phyloP scores from a whole-genome alignment of 1,140 invertebrate genomes.

The Drosophila pallidifrons region DNA sequence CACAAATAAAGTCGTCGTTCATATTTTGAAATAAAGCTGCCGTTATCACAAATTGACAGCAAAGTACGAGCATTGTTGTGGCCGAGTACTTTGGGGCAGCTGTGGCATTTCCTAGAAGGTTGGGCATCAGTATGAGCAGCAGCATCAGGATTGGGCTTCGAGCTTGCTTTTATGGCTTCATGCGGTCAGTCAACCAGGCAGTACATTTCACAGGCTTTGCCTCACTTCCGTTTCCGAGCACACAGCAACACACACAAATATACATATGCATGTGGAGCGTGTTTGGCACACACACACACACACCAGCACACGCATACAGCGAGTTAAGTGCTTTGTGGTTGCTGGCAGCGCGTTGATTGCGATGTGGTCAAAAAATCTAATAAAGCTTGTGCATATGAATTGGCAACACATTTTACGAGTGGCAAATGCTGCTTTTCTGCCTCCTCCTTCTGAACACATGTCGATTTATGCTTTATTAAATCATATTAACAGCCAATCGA shows the following conservation, averaged over 20 bases:
- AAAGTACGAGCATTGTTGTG: slow-evolving; percentile 61
- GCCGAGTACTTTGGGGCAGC: slow-evolving; percentile 54
- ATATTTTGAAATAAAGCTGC: slow-evolving; percentile 73
- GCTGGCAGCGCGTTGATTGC: slow-evolving; percentile 63
- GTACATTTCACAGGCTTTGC: slow-evolving; percentile 47
- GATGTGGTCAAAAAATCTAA: slow-evolving; percentile 67
- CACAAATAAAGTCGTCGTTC: slow-evolving; percentile 61
- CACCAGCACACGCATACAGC: slow-evolving; percentile 37
- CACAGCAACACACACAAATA: slow-evolving; percentile 5
- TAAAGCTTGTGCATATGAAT: slow-evolving; percentile 57
- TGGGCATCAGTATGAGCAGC: slow-evolving; percentile 13
- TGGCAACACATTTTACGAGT: slow-evolving; percentile 13
- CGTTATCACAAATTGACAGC: slow-evolving; percentile 77
- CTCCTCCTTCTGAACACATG: slow-evolving; percentile 1
- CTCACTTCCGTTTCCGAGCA: slow-evolving; percentile 64
- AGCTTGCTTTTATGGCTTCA: slow-evolving; percentile 55
- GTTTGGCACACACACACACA: slow-evolving; percentile 48
- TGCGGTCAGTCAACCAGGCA: slow-evolving; percentile 64
- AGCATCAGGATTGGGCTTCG: slow-evolving; percentile 6
- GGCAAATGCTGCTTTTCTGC: not conserved
- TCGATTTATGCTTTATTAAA: slow-evolving; percentile 59
- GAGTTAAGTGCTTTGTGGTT: slow-evolving; percentile 69
- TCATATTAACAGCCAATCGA: slow-evolving; percentile 69
- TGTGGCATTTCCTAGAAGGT: slow-evolving; percentile 27
- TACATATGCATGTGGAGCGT: not conserved